Evolutionary conservation across 1,140 invertebrate species (phyloP), one percentile per base, ranked within the genome.

Genomic region (Diploscapter pachys): DNA sequence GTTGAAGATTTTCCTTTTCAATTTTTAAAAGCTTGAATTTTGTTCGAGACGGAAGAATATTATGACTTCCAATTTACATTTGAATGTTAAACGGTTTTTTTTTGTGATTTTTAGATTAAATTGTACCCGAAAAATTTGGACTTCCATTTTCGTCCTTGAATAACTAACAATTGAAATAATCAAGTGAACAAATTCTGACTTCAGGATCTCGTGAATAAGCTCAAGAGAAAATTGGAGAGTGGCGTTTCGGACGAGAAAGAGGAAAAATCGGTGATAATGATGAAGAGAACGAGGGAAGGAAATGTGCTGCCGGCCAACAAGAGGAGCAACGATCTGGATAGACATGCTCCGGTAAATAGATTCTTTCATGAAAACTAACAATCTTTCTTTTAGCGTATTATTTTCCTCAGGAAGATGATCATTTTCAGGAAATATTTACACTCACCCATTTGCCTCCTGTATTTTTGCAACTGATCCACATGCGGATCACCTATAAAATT

Each of bases 211-310:
- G 82, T 82, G 2, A 61, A 57, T 9, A 82, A 83, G 69, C 53
- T 85, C 53, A 83, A 83, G 31, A 53, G 73, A 59, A 80, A 84
- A 59, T 59, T 84, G 5, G 77, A 83, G 66, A 49, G 51, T 49
- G 84, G 78, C 49, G 56, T 73, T 11, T 66, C 69, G 3, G 77
- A 79, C 49, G 72, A 64, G 3, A 59, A 52, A 53, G 76, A 54
- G 53, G 63, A 59, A 5, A 71, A 67, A 66, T 57, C 50, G n/a
- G 79, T 84, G 3, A 64, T 84, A 8, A 70, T 83, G 51, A 80
- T 84, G 76, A 84, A 79, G 56, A 79, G 79, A 56, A 81, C 83
- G 71, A 63, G 75, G 61, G 76, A 57, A 55, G 81, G 81, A 6
- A 67, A 82, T 49, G 71, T 82, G 9, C 69, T 55, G n/a, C 81